A percentile compares a stretch with the other conserved stretches of the same genome.
These are phyloP conservation scores for Sympetrum striolatum DNA, from an alignment of 2,888 invertebrate genomes.

Conservation along the genomic window DNA sequence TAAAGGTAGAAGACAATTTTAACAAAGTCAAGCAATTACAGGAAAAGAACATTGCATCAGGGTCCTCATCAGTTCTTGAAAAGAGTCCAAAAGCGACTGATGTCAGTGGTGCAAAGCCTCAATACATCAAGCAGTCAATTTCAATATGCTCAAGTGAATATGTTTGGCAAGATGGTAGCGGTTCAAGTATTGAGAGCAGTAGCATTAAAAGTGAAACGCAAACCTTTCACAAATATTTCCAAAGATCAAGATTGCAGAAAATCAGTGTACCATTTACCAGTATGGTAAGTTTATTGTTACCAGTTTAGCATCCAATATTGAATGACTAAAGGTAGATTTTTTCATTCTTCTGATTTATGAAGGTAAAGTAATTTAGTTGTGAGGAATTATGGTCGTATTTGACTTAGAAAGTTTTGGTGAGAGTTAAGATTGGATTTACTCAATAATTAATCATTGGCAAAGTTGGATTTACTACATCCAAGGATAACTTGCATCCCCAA, in stretches of 20 bases:
- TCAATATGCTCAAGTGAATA: not conserved
- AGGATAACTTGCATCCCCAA: no score
- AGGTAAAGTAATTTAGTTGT: no score
- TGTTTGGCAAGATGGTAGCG: not conserved
- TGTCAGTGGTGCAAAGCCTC: not conserved
- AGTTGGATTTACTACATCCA: no score
- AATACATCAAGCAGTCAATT: not conserved
- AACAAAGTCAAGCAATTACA: no score
- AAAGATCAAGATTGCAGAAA: not conserved
- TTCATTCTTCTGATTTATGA: no score
- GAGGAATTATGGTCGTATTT: no score
- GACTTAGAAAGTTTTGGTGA: no score
- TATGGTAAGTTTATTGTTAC: not conserved
- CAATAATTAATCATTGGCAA: no score
- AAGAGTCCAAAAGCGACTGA: not conserved
- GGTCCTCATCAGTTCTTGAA: not conserved
- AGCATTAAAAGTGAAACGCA: not conserved
- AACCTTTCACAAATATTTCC: not conserved
- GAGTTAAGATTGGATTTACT: no score
- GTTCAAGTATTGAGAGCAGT: not conserved
- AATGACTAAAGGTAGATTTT: no score
- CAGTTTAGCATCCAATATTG: no score
- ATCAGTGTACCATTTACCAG: not conserved
- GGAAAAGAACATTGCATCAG: not conserved
- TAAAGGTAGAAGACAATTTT: no score